These are phyloP conservation scores for Charadrius vociferus DNA, from an alignment of 2,113 vertebrate genomes.

Conservation along the genomic window DNA sequence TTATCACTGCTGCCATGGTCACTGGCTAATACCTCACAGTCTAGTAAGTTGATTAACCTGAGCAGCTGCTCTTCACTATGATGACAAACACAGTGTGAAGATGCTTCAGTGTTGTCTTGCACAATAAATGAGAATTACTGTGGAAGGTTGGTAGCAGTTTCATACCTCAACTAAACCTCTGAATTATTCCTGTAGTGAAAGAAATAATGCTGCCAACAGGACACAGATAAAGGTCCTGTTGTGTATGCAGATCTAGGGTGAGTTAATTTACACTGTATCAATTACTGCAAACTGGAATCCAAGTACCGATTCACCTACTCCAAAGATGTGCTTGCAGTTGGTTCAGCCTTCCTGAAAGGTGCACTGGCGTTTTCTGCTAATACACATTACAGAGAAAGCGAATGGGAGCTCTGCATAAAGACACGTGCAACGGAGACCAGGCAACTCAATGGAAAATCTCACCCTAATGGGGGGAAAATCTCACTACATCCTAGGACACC, in stretches of 20 bases:
- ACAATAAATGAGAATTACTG: neutral
- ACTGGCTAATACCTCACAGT: neutral
- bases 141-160: neutral
- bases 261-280: neutral
- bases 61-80: neutral
- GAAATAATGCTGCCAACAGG: neutral
- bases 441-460: neutral
- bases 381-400: fast-evolving
- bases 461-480: neutral
- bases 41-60: neutral
- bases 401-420: neutral
- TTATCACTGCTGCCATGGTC: neutral
- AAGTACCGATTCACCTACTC: neutral
- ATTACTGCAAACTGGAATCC: neutral
- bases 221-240: neutral
- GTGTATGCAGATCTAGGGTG: neutral
- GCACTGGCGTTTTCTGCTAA: neutral
- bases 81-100: neutral
- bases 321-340: fast-evolving
- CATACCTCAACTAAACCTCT: neutral
- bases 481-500: neutral
- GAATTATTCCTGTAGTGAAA: neutral
- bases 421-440: fast-evolving
- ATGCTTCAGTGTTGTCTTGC: neutral
- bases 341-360: neutral